phyloP scores from a whole-genome alignment of 2,113 vertebrate genomes.

The Parus major region DNA sequence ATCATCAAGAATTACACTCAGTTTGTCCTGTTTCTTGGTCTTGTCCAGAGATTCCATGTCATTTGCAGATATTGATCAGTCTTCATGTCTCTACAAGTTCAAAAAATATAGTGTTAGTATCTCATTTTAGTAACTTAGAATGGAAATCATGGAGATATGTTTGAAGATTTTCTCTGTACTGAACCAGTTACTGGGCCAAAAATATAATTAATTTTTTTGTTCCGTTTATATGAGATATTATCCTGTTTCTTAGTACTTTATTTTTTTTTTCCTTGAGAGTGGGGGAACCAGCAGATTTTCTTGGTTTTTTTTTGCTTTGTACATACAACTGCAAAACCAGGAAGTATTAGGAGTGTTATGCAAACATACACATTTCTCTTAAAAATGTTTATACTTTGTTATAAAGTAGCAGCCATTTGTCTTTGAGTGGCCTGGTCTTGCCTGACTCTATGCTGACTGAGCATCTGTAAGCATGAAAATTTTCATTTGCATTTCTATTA shows the following conservation, averaged over 20 bases:
- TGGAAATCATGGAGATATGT: neutral
- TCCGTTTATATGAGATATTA: neutral
- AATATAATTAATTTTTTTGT: neutral
- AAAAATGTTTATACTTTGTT: neutral
- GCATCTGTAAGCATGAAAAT: neutral
- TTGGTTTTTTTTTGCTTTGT: neutral
- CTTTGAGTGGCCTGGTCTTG: neutral
- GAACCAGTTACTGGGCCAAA: neutral
- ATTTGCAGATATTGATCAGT: neutral
- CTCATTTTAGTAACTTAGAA: neutral
- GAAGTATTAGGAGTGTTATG: neutral
- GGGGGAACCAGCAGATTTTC: accelerated
- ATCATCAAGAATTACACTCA: neutral
- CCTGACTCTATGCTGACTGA: neutral
- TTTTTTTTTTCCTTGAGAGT: neutral
- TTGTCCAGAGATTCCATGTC: neutral
- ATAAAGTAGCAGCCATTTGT: neutral
- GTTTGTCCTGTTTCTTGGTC: neutral
- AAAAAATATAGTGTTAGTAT: neutral
- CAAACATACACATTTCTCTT: neutral
- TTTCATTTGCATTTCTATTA: neutral
- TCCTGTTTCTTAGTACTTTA: neutral
- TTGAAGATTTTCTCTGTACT: neutral
- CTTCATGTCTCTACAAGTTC: neutral
- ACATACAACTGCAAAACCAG: neutral